A percentile compares a stretch with the other conserved stretches of the same genome.
These are phyloP conservation scores for Euthynnus affinis DNA, from an alignment of 2,797 vertebrate species.

Conservation along the genomic window DNA sequence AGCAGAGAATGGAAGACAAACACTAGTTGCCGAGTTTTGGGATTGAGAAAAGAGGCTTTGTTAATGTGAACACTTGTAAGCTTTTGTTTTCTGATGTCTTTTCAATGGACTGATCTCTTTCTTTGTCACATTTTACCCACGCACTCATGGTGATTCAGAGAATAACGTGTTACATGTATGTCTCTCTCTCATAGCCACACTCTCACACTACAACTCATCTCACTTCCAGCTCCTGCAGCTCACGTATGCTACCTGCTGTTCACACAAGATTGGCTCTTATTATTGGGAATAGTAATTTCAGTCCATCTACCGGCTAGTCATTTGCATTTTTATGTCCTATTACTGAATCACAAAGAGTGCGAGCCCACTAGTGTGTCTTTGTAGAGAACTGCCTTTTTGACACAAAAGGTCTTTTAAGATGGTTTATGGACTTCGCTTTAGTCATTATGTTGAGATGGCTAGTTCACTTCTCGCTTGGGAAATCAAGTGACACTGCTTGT, in stretches of 20 bases:
- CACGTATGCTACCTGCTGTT: constrained; percentile 44
- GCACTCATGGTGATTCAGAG: constrained; percentile 14
- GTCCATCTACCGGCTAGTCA: constrained; percentile 45
- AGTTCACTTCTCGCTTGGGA: not conserved
- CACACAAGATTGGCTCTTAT: constrained; percentile 61
- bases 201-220: constrained; percentile 25
- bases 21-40: not conserved
- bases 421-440: constrained; percentile 42
- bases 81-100: constrained; percentile 11
- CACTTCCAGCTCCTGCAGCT: constrained; percentile 45
- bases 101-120: constrained; percentile 8
- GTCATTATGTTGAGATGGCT: constrained; percentile 24
- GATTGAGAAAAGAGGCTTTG: not conserved
- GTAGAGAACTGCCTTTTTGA: constrained; percentile 20
- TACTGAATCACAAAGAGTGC: constrained; percentile 50
- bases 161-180: constrained; percentile 26
- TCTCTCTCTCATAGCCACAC: not conserved
- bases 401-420: constrained; percentile 47
- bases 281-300: constrained; percentile 57
- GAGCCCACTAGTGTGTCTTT: constrained; percentile 41
- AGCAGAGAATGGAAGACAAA: too few relatives aligned
- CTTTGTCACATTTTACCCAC: constrained; percentile 22
- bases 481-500: not conserved
- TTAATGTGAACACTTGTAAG: not conserved
- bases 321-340: constrained; percentile 65